Base-by-base conservation (phyloP, 2,888 invertebrate genomes). In the Falcaria lacertinaria region DNA sequence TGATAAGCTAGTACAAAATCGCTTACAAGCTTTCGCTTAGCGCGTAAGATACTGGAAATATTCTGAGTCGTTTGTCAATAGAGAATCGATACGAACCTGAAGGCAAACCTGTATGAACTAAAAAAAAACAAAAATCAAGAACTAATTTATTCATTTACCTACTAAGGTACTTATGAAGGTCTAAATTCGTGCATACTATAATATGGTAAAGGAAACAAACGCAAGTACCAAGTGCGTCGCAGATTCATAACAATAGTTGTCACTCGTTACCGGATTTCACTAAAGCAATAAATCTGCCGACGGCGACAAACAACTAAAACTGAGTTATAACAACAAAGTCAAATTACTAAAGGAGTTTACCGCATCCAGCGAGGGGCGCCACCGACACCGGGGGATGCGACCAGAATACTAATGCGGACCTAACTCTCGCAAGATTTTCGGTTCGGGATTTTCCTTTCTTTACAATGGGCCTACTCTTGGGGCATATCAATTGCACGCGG, bases 401-500 rank as follows among this genome's bases (percentile, higher is more conserved):
- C 42, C 55, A 56, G 88, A 81, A 89, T 89, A 89, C 89, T 86
- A 85, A 88, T 88, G 80, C 79, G 71, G 51, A 78, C 67, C 80
- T 86, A 86, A 87, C 86, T 87, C 85, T 76, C 74, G 70, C 72
- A 88, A 88, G 86, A 88, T 88, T 89, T 89, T 87, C 85, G 83
- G 83, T 78, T 86, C 71, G 83, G 85, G 89, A 87, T 87, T 89
- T 89, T 87, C 89, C 86, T 89, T 89, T 88, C 89, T 89, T 89
- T 89, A 87, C 89, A 89, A 88, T 88, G 84, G 83, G 77, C 83
- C 86, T 88, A 89, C 89, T 84, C 88, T 69, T 74, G 89, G 87
- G 87, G 88, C 89, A 89, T 89, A 88, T 89, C 89, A 89, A 89
- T 87, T 86, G 89, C 89, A 87, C 76, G 89, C 85, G 86, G 89